Evolutionary conservation across 2,888 invertebrate species (phyloP), one percentile per base, ranked within the genome.

Genomic region (Melipona beecheii): DNA sequence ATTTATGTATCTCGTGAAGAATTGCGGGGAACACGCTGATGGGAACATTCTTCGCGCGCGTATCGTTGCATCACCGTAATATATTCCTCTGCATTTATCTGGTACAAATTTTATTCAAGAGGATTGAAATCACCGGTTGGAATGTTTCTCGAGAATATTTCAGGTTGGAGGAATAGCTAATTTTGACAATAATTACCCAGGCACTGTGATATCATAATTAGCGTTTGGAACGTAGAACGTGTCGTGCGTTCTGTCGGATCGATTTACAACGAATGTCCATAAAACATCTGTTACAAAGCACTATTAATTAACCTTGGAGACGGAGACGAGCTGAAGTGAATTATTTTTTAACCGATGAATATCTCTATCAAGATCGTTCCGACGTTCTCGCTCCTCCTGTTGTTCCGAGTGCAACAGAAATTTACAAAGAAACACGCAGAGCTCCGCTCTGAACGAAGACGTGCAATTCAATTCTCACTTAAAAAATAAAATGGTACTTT

Each of bases 181-280:
- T 13, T 27, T 72, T 17, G 19, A 60, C 36, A 19, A 56, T 62
- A 73, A 73, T 80, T 68, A 69, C 52, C 65, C 19, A 21, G 54
- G 24, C 60, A 24, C 62, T n/a, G 49, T 6, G 24, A 24, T 68
- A 43, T 31, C 43, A 2, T 9, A 49, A 81, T 81, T 81, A 72
- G 66, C 72, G 72, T 81, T 66, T 54, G 50, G 21, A 56, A 31
- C 49, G 62, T 74, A 68, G 60, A 68, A 68, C 58, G 24, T n/a
- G 81, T 69, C 73, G 49, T 68, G 71, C 21, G 54, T 76, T 78
- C 60, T 64, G n/a, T n/a, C 31, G n/a, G 27, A 70, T 56, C 60
- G 31, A 60, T 64, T 21, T 62, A 21, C 72, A 56, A 81, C n/a
- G n/a, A 71, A 36, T 11, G 24, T 13, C 49, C 72, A 31, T 68